phyloP scores from a whole-genome alignment of 2,888 invertebrate genomes.

The Epirrita christyi region DNA sequence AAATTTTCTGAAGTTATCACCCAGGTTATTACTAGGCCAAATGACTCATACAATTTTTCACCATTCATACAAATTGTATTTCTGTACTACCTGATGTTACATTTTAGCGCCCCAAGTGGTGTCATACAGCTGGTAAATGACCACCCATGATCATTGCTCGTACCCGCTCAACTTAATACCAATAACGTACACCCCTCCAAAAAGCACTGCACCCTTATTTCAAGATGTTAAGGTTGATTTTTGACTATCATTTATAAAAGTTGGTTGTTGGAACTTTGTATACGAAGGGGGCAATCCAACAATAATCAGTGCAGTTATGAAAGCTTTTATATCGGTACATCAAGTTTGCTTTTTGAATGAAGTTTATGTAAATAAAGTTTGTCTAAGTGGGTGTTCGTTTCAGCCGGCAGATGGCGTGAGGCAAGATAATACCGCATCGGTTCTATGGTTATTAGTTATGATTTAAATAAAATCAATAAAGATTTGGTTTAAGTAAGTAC shows the following conservation, averaged over 20 bases:
- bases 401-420: slow-evolving; percentile 73
- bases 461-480: slow-evolving; percentile 54
- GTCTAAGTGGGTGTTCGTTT: slow-evolving; percentile 42
- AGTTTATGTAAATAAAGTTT: background rate
- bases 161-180: slow-evolving; percentile 59
- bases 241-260: background rate
- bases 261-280: background rate
- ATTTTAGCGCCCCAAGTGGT: slow-evolving; percentile 59
- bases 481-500: slow-evolving; percentile 44
- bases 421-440: slow-evolving; percentile 63
- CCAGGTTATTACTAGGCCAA: too few species aligned
- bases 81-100: slow-evolving; percentile 26
- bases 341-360: slow-evolving; percentile 27
- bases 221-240: slow-evolving; percentile 33
- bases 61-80: too few species aligned
- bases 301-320: background rate
- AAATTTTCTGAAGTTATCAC: too few species aligned
- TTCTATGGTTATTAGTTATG: slow-evolving; percentile 55
- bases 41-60: too few species aligned
- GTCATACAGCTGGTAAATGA: slow-evolving; percentile 69
- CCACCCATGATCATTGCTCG: slow-evolving; percentile 71
- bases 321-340: background rate
- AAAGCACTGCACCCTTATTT: slow-evolving; percentile 23
- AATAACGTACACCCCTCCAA: slow-evolving; percentile 31
- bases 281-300: too few species aligned